phyloP scores from a whole-genome alignment of 1,140 invertebrate genomes.

The Cepaea nemoralis region DNA sequence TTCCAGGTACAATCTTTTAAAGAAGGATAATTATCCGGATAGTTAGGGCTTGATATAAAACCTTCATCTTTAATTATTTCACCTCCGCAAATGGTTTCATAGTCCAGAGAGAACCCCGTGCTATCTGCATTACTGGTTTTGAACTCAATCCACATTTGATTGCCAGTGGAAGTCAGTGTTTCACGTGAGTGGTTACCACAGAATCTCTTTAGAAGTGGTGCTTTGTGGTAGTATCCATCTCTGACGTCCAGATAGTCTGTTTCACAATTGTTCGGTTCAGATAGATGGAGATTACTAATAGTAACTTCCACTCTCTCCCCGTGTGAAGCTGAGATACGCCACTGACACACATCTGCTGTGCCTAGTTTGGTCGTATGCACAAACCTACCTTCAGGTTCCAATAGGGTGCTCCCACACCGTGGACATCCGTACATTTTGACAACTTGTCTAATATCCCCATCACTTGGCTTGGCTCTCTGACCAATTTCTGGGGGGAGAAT shows the following conservation, averaged over 20 bases:
- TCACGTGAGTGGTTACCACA: slow-evolving; percentile 83
- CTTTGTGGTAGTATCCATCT: slow-evolving; percentile 85
- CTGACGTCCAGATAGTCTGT: slow-evolving; percentile 91
- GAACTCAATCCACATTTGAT: slow-evolving; percentile 88
- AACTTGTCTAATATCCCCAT: slow-evolving; percentile 95
- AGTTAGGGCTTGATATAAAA: slow-evolving; percentile 94
- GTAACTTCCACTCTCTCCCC: slow-evolving; percentile 94
- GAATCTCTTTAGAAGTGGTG: slow-evolving; percentile 77
- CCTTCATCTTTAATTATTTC: slow-evolving; percentile 78
- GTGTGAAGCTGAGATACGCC: slow-evolving; percentile 96
- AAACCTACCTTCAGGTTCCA: slow-evolving; percentile 88
- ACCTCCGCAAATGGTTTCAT: slow-evolving; percentile 83
- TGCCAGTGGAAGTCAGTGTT: slow-evolving; percentile 82
- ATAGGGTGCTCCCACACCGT: slow-evolving; percentile 89
- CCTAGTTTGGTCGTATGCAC: slow-evolving; percentile 75
- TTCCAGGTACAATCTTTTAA: slow-evolving; percentile 97
- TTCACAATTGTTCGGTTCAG: slow-evolving; percentile 86
- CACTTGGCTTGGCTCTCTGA: slow-evolving; percentile 88
- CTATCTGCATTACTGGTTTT: slow-evolving; percentile 74
- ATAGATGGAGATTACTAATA: slow-evolving; percentile 90
- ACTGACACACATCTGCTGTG: slow-evolving; percentile 76
- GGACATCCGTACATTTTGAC: slow-evolving; percentile 93
- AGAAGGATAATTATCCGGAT: slow-evolving; percentile 94
- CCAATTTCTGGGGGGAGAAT: slow-evolving; percentile 74
- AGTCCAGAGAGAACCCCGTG: slow-evolving; percentile 58